These are phyloP conservation scores for Cynoglossus semilaevis DNA, from an alignment of 2,113 vertebrate genomes.

Conservation along the genomic window DNA sequence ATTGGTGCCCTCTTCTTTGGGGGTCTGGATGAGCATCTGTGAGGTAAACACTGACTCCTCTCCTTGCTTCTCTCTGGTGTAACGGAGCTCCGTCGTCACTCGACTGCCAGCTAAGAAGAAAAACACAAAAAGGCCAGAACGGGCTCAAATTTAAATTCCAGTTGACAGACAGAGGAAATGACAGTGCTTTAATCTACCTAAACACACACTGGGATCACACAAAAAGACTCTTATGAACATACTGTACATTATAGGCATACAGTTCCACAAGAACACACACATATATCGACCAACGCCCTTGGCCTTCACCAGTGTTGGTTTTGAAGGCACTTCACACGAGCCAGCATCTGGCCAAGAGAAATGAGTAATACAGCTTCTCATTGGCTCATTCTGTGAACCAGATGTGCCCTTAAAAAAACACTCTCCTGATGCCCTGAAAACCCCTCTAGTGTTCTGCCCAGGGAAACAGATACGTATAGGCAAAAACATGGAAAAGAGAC, in stretches of 20 bases:
- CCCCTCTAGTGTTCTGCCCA: constrained; percentile 28
- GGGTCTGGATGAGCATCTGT: constrained; percentile 96
- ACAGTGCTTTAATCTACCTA: constrained; percentile 1
- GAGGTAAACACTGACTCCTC: constrained; percentile 94
- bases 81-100: constrained; percentile 92
- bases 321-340: constrained; percentile 72
- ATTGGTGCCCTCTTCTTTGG: constrained; percentile 85
- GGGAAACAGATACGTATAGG: constrained; percentile 17
- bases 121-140: constrained; percentile 1
- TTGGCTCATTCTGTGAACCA: constrained; percentile 68
- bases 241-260: constrained; percentile 22
- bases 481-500: not conserved
- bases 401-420: constrained; percentile 65
- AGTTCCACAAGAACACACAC: constrained; percentile 54
- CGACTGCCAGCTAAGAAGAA: constrained; percentile 85
- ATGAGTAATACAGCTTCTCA: constrained; percentile 72
- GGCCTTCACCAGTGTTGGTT: constrained; percentile 66
- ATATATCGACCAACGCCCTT: constrained; percentile 69
- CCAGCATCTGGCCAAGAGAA: constrained; percentile 70
- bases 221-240: constrained; percentile 24
- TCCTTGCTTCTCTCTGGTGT: constrained; percentile 96
- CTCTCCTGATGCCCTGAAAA: constrained; percentile 45
- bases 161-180: not conserved
- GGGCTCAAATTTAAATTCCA: not conserved
- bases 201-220: constrained; percentile 18